phyloP scores from a whole-genome alignment of 2,888 invertebrate genomes.

The Nebria salina region DNA sequence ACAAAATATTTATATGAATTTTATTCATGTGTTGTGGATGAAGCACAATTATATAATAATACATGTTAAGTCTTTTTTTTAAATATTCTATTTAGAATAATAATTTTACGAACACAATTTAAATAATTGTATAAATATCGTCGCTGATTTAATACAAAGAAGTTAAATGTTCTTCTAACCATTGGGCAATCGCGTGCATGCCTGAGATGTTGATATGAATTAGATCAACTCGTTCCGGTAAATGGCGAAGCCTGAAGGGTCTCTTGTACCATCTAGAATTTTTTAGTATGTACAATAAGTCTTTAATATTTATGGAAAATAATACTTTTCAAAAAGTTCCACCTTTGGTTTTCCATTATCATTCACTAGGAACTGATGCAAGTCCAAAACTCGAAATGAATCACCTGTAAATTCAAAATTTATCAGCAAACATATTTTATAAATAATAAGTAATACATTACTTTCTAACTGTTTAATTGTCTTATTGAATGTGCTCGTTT shows the following conservation, averaged over 20 bases:
- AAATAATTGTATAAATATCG: no score
- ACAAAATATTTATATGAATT: no score
- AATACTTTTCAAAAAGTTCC: neutral
- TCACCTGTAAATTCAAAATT: neutral
- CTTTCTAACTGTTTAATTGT: neutral
- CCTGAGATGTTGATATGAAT: neutral
- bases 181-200: neutral
- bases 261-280: neutral
- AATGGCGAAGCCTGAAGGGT: neutral
- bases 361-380: neutral
- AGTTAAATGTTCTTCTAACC: neutral
- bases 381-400: neutral
- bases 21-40: no score
- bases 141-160: neutral
- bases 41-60: no score
- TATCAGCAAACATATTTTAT: no score
- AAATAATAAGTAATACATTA: no score
- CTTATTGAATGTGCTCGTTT: neutral
- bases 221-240: neutral
- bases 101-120: no score
- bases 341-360: neutral
- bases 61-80: no score
- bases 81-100: no score
- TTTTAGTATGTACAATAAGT: no score
- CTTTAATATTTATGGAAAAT: no score